Conservation (phyloP, 2,113 vertebrate genomes). For the Chionodraco myersi region DNA sequence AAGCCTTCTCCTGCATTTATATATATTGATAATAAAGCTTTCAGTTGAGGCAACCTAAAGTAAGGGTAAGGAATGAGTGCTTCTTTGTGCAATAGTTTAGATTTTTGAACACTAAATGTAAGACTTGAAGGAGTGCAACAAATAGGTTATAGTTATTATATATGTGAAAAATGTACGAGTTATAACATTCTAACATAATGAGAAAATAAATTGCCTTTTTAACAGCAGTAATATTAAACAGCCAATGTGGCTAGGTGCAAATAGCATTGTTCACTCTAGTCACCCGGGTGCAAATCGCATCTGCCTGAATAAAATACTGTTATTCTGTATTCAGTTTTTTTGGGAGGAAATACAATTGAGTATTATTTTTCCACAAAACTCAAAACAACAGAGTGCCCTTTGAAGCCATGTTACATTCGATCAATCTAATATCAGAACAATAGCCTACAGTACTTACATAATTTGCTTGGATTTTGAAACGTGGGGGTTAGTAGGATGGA, state of each 20-base stretch:
- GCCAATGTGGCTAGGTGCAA: no score
- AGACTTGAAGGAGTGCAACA: not conserved
- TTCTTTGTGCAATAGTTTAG: not conserved
- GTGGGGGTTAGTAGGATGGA: not conserved
- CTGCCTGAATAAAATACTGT: no score
- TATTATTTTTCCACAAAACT: not conserved
- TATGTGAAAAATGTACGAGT: no score
- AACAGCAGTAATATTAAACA: no score
- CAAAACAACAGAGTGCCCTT: not conserved
- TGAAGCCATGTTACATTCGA: not conserved
- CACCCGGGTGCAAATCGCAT: no score
- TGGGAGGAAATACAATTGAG: not conserved
- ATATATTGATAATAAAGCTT: not conserved
- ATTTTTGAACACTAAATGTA: not conserved
- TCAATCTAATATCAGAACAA: not conserved
- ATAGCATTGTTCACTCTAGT: no score
- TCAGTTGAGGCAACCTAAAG: not conserved
- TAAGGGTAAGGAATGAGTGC: not conserved
- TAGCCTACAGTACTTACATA: not conserved
- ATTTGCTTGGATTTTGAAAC: not conserved
- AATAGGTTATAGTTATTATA: not conserved
- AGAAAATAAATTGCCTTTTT: not conserved
- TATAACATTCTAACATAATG: not conserved
- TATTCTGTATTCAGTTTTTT: not conserved
- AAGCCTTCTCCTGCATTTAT: not conserved